Evolutionary conservation across 2,888 invertebrate genomes (phyloP), one percentile per base, ranked within the genome.

Genomic region (Oscheius sp.): DNA sequence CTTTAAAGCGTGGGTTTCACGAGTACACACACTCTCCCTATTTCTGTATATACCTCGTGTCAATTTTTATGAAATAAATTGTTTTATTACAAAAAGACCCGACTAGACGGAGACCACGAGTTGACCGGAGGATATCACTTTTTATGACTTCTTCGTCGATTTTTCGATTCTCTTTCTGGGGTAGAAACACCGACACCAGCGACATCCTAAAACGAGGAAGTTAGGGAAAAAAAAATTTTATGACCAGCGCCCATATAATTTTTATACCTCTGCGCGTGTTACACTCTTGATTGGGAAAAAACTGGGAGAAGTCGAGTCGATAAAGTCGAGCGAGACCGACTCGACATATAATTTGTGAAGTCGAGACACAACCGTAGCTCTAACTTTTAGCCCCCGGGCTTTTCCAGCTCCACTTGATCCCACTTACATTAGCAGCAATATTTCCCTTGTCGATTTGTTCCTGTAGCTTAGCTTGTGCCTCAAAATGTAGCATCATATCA

Each of bases 401-500:
- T n/a, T n/a, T n/a, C n/a, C n/a, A n/a, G n/a, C n/a, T n/a, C n/a
- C n/a, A n/a, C n/a, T n/a, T n/a, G n/a, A n/a, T n/a, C n/a, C n/a
- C 2, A 55, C 64, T 45, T 1, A 66, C 66, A 25, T 66, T 52
- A 9, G 66, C 66, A 1, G 49, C 18, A 52, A 66, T 66, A 16
- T 27, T 52, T 25, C 52, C 49, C 27, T 66, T 66, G 16, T 66
- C 52, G 18, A 66, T 49, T 35, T 66, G 56, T 29, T 69, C 69
- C 43, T 78, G 76, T 21, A 91, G 78, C 83, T 92, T 91, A 58
- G 92, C 90, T 88, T 94, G 94, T 0, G 96, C 96, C 82, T 96
- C 95, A 85, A 99, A 92, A 89, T 93, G 96, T 91, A 98, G 96
- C 95, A 97, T 96, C 63, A 99, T 92, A 91, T 99, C 99, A 45